phyloP scores from a whole-genome alignment of 2,888 invertebrate genomes.

The Phania funesta region DNA sequence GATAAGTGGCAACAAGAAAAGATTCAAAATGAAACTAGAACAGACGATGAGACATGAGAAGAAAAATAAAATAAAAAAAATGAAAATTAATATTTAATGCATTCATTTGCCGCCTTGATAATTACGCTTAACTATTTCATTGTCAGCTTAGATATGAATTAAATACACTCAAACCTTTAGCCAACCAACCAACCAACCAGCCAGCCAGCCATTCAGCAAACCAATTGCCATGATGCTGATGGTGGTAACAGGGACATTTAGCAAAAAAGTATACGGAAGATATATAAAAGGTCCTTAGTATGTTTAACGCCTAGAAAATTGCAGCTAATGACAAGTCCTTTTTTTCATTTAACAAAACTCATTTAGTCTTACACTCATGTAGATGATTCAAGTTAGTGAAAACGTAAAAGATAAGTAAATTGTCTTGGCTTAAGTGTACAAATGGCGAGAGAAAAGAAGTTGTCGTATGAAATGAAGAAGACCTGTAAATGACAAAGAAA shows the following conservation, averaged over 20 bases:
- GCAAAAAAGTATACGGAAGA: slow-evolving; percentile 27
- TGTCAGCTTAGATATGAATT: slow-evolving; percentile 72
- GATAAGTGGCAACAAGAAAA: slow-evolving; percentile 19
- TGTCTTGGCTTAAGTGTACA: slow-evolving; percentile 51
- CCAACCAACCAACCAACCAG: background rate
- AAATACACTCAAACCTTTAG: slow-evolving; percentile 61
- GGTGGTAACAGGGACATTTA: slow-evolving; percentile 37
- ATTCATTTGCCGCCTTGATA: slow-evolving; percentile 72
- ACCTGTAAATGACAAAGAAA: slow-evolving; percentile 64
- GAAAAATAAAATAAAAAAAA: slow-evolving; percentile 31
- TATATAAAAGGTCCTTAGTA: slow-evolving; percentile 56
- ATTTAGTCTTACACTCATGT: slow-evolving; percentile 26
- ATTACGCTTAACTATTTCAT: slow-evolving; percentile 75
- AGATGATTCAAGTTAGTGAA: slow-evolving; percentile 22
- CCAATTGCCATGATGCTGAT: slow-evolving; percentile 25
- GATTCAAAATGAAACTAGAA: slow-evolving; percentile 42
- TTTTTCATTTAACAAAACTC: slow-evolving; percentile 28
- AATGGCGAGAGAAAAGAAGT: slow-evolving; percentile 16
- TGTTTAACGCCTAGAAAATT: slow-evolving; percentile 69
- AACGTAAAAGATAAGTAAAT: slow-evolving; percentile 54
- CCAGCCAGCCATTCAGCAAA: background rate
- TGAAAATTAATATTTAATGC: slow-evolving; percentile 72
- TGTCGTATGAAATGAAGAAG: slow-evolving; percentile 41
- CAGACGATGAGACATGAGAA: slow-evolving; percentile 5
- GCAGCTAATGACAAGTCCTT: slow-evolving; percentile 61